A percentile compares a stretch with the other conserved stretches of the same genome.
Evolutionary conservation across 2,797 vertebrate genomes (phyloP).

Genomic region (Gobionotothen gibberifrons): DNA sequence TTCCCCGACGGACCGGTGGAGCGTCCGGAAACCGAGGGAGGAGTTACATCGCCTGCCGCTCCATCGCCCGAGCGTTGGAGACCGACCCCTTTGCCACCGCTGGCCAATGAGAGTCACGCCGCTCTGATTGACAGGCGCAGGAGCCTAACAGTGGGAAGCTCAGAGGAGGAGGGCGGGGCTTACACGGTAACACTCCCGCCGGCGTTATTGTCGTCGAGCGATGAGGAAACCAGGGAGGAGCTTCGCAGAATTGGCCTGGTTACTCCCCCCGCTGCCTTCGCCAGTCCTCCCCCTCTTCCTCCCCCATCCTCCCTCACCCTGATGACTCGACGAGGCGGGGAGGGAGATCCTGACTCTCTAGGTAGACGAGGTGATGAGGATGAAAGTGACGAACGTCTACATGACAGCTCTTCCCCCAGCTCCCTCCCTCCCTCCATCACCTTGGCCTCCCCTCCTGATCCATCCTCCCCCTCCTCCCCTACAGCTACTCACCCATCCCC

Average conservation of each 20-base stretch:
- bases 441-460: conserved; percentile 90
- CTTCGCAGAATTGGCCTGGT: conserved; percentile 95
- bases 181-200: conserved; percentile 94
- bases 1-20: conserved; percentile 87
- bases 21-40: conserved; percentile 88
- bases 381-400: conserved; percentile 91
- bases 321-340: conserved; percentile 77
- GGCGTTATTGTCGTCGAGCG: conserved; percentile 94
- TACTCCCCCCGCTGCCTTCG: conserved; percentile 92
- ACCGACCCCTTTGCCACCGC: conserved; percentile 67
- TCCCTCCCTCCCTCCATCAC: conserved; percentile 93
- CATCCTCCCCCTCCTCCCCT: conserved; percentile 85
- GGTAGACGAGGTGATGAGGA: conserved; percentile 91
- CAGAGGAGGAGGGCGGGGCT: conserved; percentile 95
- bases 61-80: conserved; percentile 86
- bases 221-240: conserved; percentile 97
- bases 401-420: conserved; percentile 90
- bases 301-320: conserved; percentile 81
- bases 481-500: conserved; percentile 94
- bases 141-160: conserved; percentile 93
- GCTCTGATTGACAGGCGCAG: conserved; percentile 77
- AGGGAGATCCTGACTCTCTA: conserved; percentile 88
- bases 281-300: conserved; percentile 77
- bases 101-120: conserved; percentile 71
- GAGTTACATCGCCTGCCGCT: conserved; percentile 88